Evolutionary conservation across 2,888 invertebrate species (phyloP).

Genomic region (Drosophila pseudotalamancana): DNA sequence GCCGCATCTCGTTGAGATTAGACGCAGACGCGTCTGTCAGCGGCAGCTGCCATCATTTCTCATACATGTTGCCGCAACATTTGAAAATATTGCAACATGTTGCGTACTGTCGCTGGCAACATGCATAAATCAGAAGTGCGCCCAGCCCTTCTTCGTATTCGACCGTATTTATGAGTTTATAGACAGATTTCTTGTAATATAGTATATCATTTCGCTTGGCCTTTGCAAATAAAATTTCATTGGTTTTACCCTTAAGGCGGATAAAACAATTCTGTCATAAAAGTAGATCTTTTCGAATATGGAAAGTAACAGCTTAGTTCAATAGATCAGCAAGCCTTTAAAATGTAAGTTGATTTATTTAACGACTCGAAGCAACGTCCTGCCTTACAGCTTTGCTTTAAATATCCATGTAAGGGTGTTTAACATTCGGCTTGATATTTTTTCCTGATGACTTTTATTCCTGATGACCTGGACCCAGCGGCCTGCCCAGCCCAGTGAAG

Average conservation of each 20-base stretch:
- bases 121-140: conserved; percentile 38
- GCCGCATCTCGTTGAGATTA: conserved; percentile 62
- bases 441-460: neutral
- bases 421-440: neutral
- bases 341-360: neutral
- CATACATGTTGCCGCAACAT: conserved; percentile 51
- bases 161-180: conserved; percentile 33
- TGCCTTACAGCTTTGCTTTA: no score
- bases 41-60: conserved; percentile 22
- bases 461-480: conserved; percentile 43
- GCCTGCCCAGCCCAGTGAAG: conserved; percentile 22
- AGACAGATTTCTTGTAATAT: conserved; percentile 29
- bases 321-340: neutral
- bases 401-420: neutral
- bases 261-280: neutral
- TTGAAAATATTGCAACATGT: conserved; percentile 18
- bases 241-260: neutral
- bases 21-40: conserved; percentile 49
- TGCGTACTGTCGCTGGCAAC: conserved; percentile 9
- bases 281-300: neutral
- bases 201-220: conserved; percentile 21
- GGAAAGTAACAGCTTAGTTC: neutral
- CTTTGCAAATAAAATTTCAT: neutral
- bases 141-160: conserved; percentile 22
- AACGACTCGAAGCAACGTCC: no score